Conservation (phyloP, 2,797 vertebrate genomes). For the Limnodromus scolopaceus region DNA sequence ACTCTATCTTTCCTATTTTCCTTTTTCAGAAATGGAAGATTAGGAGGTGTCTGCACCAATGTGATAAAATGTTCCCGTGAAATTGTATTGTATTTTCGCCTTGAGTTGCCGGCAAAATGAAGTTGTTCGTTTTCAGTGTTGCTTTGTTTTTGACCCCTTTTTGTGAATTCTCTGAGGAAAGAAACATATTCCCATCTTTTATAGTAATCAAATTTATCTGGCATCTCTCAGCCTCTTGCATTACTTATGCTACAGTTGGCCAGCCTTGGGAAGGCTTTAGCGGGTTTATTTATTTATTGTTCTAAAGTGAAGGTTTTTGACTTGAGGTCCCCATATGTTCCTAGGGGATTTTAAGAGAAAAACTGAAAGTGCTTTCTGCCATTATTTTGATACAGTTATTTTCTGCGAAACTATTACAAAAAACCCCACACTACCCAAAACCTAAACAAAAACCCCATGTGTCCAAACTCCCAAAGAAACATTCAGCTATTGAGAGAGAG, state of each 20-base stretch:
- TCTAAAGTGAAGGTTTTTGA: conserved; percentile 87
- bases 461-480: neutral
- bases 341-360: conserved; percentile 66
- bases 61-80: conserved; percentile 77
- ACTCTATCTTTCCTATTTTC: conserved; percentile 47
- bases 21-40: conserved; percentile 75
- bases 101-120: conserved; percentile 79
- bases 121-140: conserved; percentile 81
- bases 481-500: neutral
- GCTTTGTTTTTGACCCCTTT: conserved; percentile 87
- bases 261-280: conserved; percentile 81
- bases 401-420: neutral
- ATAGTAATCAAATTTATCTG: conserved; percentile 93
- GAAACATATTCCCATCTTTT: conserved; percentile 90
- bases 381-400: conserved; percentile 6
- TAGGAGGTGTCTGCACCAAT: conserved; percentile 74
- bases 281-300: conserved; percentile 85
- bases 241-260: conserved; percentile 87
- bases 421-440: neutral
- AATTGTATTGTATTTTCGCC: conserved; percentile 80
- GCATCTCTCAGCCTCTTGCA: conserved; percentile 85
- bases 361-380: conserved; percentile 63
- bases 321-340: conserved; percentile 77
- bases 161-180: conserved; percentile 87
- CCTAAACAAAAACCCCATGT: neutral